phyloP scores from a whole-genome alignment of 2,888 invertebrate genomes.

The Diarsia brunnea region DNA sequence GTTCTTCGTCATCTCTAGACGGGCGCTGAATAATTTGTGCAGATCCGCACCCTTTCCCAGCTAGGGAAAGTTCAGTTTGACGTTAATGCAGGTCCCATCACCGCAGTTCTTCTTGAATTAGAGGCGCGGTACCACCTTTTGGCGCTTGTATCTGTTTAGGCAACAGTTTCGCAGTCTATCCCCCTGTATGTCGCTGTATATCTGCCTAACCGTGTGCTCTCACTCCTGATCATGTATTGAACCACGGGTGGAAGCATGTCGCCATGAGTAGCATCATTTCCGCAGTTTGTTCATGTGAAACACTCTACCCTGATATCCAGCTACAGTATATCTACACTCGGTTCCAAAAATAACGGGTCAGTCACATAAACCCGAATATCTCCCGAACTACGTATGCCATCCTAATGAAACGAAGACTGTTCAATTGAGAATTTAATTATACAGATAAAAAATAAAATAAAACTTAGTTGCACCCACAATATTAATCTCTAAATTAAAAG shows the following conservation, averaged over 20 bases:
- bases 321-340: no score
- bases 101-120: no score
- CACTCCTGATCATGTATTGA: background rate
- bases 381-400: no score
- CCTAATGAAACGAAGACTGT: no score
- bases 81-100: background rate
- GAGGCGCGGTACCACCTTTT: background rate
- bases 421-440: no score
- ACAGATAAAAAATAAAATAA: no score
- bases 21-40: background rate
- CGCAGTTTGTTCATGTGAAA: background rate
- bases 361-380: no score
- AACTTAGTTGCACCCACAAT: no score
- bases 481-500: no score
- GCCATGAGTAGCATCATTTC: background rate
- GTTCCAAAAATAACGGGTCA: no score
- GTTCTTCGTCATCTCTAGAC: background rate
- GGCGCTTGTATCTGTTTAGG: background rate
- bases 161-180: background rate
- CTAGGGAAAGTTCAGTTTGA: background rate
- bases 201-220: background rate
- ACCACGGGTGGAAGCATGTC: background rate
- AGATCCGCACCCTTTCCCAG: background rate
- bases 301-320: background rate
- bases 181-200: background rate